Conservation (phyloP, 2,113 vertebrate species). For the Melanocharis versteri region DNA sequence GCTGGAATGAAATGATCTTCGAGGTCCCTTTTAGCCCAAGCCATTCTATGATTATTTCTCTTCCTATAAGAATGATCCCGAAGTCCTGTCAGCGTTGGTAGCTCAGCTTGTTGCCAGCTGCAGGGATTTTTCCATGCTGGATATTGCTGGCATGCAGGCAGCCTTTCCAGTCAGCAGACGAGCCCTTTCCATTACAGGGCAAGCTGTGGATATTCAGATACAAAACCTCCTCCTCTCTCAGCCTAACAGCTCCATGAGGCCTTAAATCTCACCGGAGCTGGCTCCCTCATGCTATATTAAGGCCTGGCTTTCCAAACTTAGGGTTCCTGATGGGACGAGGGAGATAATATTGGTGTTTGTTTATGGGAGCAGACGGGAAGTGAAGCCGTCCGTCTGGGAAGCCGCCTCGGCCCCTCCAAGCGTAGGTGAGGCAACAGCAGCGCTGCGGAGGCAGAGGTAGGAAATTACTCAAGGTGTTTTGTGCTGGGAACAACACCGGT, state of each 20-base stretch:
- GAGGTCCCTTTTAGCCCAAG: background rate
- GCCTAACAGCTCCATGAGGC: background rate
- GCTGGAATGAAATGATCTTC: background rate
- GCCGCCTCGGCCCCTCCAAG: background rate
- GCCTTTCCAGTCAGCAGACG: background rate
- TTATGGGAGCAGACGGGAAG: background rate
- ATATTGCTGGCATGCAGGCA: background rate
- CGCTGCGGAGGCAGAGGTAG: background rate
- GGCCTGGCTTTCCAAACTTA: background rate
- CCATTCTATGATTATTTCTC: background rate
- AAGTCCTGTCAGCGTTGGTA: rapidly evolving
- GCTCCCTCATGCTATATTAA: background rate
- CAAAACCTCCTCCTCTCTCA: background rate
- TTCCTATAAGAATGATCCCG: background rate
- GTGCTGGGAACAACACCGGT: background rate
- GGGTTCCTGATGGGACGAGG: background rate
- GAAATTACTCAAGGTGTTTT: background rate
- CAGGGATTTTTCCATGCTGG: background rate
- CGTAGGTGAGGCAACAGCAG: background rate
- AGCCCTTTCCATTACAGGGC: background rate
- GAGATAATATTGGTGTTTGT: background rate
- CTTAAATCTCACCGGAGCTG: background rate
- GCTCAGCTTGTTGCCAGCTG: background rate
- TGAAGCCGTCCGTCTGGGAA: background rate
- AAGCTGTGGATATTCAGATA: rapidly evolving